phyloP scores from a whole-genome alignment of 1,140 invertebrate species.

The Fopius arisanus region DNA sequence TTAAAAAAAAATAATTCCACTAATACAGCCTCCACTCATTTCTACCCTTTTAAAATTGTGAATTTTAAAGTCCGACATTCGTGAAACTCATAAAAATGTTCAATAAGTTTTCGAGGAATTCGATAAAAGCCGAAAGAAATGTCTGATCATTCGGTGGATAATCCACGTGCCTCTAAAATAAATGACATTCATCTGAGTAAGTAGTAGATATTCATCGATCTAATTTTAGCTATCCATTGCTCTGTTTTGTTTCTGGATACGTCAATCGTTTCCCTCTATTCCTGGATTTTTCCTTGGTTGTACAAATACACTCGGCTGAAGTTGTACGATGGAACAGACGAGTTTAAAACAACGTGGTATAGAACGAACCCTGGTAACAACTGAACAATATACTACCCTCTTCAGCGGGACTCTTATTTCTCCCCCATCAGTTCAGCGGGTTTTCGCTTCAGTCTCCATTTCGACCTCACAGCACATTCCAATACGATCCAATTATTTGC shows the following conservation, averaged over 20 bases:
- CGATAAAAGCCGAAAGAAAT: too few species aligned
- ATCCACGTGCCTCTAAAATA: too few species aligned
- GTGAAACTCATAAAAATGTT: too few species aligned
- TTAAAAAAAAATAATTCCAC: too few species aligned
- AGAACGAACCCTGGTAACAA: not conserved
- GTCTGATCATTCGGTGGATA: too few species aligned
- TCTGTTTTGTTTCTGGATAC: not conserved
- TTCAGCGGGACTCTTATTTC: not conserved
- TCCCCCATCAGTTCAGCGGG: not conserved
- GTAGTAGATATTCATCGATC: not conserved
- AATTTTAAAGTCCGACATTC: too few species aligned
- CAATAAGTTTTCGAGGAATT: too few species aligned
- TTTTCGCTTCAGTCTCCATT: not conserved
- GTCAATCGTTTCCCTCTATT: not conserved
- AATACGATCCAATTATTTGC: not conserved
- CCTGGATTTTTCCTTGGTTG: not conserved
- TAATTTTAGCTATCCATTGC: not conserved
- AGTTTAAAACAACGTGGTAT: not conserved
- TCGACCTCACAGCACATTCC: not conserved
- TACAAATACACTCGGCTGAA: not conserved
- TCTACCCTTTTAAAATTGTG: too few species aligned
- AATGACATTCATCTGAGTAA: too few species aligned
- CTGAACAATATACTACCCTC: not conserved
- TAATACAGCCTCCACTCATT: too few species aligned
- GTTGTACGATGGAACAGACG: not conserved